These are phyloP conservation scores for Taphrorychus bicolor DNA, from an alignment of 2,888 invertebrate genomes.

Conservation along the genomic window DNA sequence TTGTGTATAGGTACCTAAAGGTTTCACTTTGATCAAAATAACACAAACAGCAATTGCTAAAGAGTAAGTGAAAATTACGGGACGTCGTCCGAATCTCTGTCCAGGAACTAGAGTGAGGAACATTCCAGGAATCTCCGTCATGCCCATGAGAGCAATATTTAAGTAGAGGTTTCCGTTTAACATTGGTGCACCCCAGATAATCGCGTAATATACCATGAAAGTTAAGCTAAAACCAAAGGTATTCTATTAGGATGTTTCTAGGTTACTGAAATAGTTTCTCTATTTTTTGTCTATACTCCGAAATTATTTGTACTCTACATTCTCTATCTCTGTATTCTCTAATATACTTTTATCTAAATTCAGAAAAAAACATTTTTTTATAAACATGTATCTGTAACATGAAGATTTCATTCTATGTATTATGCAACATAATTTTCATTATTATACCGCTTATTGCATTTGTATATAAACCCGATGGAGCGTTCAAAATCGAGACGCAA, in stretches of 20 bases:
- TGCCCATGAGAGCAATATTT: neutral
- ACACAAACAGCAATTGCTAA: neutral
- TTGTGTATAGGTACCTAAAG: neutral
- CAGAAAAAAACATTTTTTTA: no score
- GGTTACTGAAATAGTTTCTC: no score
- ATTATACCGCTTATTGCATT: no score
- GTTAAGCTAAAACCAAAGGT: neutral
- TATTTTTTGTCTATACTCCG: no score
- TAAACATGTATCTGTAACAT: no score
- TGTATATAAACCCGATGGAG: no score
- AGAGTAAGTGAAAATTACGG: neutral
- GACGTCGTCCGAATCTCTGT: neutral
- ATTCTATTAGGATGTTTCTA: neutral
- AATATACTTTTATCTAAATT: no score
- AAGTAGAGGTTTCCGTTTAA: conserved; percentile 6
- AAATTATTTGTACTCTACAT: no score
- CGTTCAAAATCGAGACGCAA: no score
- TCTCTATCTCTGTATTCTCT: no score
- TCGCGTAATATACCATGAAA: conserved; percentile 1
- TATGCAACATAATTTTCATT: no score
- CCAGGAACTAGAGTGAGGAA: neutral
- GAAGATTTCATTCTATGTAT: no score
- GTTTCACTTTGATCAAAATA: neutral
- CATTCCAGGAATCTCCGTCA: neutral
- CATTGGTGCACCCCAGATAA: neutral